Conservation (phyloP, 2,888 invertebrate genomes). For the Lepidochitona cinerea region DNA sequence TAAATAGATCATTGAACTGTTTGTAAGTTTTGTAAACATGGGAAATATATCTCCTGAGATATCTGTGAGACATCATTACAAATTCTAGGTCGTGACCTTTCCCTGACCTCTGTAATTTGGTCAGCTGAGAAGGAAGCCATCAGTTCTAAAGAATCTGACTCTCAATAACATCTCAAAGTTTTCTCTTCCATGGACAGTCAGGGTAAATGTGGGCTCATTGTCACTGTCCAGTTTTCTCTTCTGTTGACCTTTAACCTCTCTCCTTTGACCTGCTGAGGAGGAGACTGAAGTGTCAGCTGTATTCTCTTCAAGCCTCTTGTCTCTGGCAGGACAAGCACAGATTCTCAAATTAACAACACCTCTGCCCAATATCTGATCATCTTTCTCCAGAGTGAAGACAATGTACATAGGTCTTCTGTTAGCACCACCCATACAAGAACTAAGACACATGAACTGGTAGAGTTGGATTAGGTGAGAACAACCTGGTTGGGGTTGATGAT, state of each 20-base stretch:
- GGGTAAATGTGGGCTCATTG: background rate
- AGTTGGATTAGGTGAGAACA: background rate
- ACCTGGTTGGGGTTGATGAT: background rate
- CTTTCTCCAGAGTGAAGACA: background rate
- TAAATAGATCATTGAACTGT: background rate
- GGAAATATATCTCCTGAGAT: background rate
- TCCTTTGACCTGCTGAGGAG: background rate
- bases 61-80: background rate
- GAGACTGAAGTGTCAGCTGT: background rate
- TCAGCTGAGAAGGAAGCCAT: background rate
- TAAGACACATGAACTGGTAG: slow-evolving; percentile 3
- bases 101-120: background rate
- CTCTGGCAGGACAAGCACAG: background rate
- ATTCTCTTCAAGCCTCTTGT: too few species aligned
- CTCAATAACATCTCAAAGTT: slow-evolving; percentile 66
- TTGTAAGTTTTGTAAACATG: background rate
- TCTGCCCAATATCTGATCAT: background rate
- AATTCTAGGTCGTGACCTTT: background rate
- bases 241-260: background rate
- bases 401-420: slow-evolving; percentile 3
- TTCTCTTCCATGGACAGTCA: slow-evolving; percentile 58
- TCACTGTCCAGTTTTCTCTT: background rate
- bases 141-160: slow-evolving; percentile 5
- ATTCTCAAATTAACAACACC: background rate
- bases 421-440: background rate